Conservation (phyloP, 2,888 invertebrate species). For the Corythucha ciliata region DNA sequence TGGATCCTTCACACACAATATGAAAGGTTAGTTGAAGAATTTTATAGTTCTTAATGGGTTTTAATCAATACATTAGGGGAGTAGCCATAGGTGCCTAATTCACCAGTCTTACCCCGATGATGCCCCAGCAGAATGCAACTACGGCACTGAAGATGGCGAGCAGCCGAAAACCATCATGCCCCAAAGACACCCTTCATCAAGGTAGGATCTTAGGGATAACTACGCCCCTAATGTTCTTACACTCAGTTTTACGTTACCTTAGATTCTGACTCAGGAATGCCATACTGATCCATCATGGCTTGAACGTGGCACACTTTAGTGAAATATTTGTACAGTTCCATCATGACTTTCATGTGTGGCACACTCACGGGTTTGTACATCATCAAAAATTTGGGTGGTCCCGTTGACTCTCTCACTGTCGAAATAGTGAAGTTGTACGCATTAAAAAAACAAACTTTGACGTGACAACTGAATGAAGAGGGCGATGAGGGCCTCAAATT, state of each 20-base stretch:
- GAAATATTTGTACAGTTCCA: constrained; percentile 31
- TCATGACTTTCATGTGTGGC: constrained; percentile 30
- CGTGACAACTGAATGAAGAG: neutral
- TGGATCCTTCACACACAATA: constrained; percentile 28
- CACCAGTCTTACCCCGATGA: no score
- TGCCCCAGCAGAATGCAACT: neutral
- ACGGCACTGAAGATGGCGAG: no score
- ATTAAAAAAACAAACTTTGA: neutral
- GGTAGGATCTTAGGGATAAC: no score
- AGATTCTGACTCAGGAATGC: constrained; percentile 30
- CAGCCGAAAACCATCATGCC: neutral
- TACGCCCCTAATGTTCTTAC: neutral
- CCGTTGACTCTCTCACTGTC: constrained; percentile 26
- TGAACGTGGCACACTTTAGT: constrained; percentile 30
- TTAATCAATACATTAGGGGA: no score
- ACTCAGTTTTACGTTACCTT: constrained; percentile 15
- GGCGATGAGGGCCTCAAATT: neutral
- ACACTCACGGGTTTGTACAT: constrained; percentile 33
- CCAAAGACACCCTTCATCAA: no score
- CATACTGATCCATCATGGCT: constrained; percentile 31
- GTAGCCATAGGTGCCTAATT: no score
- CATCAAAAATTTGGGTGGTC: constrained; percentile 32
- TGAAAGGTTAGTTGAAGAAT: neutral
- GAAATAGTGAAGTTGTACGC: neutral
- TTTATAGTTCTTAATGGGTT: no score